Conservation (phyloP, 2,888 invertebrate species). For the Cybosia mesomella region DNA sequence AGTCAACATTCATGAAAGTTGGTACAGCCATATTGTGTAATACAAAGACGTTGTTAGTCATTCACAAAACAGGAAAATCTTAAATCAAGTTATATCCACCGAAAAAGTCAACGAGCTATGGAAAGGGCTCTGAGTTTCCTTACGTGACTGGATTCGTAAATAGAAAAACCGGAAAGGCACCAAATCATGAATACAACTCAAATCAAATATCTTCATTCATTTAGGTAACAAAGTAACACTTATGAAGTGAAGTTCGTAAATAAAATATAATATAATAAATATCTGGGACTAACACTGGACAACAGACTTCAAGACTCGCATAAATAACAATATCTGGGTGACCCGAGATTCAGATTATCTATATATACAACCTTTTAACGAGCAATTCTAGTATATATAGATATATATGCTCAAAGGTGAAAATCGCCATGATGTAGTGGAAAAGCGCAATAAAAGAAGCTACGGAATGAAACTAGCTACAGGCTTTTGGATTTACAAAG, state of each 20-base stretch:
- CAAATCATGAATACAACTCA: not conserved
- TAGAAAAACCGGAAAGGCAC: not conserved
- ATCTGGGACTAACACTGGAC: too few species aligned
- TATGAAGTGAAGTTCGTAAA: not conserved
- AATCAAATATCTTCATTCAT: not conserved
- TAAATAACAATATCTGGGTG: too few species aligned
- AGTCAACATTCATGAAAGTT: not conserved
- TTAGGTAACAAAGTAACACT: not conserved
- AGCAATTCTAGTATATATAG: too few species aligned
- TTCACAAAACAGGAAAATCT: slow-evolving; percentile 4
- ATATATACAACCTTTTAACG: too few species aligned
- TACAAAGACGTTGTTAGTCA: not conserved
- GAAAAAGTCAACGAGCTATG: slow-evolving; percentile 1
- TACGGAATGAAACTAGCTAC: too few species aligned
- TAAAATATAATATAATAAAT: too few species aligned
- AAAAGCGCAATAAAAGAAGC: too few species aligned
- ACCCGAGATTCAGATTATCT: too few species aligned
- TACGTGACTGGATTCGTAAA: not conserved
- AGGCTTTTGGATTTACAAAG: too few species aligned
- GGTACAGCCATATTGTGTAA: not conserved
- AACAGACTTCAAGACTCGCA: too few species aligned
- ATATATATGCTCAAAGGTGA: too few species aligned
- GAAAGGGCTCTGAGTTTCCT: slow-evolving; percentile 4
- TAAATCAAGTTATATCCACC: slow-evolving; percentile 2
- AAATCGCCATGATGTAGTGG: too few species aligned